Base-by-base conservation (phyloP, 1,140 invertebrate species). In the Drosophila bocqueti region DNA sequence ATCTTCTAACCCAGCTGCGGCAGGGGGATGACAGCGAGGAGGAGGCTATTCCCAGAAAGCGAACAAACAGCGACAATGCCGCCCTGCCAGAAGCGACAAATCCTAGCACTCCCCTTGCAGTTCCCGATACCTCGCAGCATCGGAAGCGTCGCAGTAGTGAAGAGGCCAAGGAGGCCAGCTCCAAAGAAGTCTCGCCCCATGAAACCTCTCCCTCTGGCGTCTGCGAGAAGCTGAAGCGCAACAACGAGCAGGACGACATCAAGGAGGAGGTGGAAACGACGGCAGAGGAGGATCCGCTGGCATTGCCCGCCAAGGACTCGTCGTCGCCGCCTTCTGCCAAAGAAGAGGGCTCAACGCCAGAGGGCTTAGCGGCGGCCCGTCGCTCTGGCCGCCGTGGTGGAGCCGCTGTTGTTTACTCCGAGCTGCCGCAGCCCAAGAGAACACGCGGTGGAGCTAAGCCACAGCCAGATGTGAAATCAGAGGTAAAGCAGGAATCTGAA, bases 11-110 rank as follows among this genome's bases (percentile, higher is more conserved):
- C 0, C 91, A 92, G 64, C 57, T 92, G 15, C 71, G 87, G 0
- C 84, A 91, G 29, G 91, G 83, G 10, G 91, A 91, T 60, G 91
- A 92, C 24, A 92, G 79, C 36, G 91, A 92, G n/a, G 91, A 91
- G 50, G 89, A 91, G 61, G 66, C 87, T 0, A 80, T 75, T 16
- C 87, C 91, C 7, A 40, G 82, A 8, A 92, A 92, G 46, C 81
- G 87, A 2, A 89, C 86, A 7, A 91, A 78, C 8, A 92, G 91
- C 34, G 91, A 92, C 52, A 87, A 72, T 57, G 76, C 65, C 18
- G 76, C 65, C 18, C 49, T 61, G 15, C 24, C 72, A 11, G 26
- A 64, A 15, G 4, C 47, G 2, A 13, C 66, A 43, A 31, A 11
- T n/a, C n/a, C 80, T 6, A 60, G 4, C 26, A 16, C 54, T 8